A percentile compares a stretch with the other conserved stretches of the same genome.
Evolutionary conservation across 2,113 vertebrate species (phyloP).

Genomic region (Paratilapia polleni): DNA sequence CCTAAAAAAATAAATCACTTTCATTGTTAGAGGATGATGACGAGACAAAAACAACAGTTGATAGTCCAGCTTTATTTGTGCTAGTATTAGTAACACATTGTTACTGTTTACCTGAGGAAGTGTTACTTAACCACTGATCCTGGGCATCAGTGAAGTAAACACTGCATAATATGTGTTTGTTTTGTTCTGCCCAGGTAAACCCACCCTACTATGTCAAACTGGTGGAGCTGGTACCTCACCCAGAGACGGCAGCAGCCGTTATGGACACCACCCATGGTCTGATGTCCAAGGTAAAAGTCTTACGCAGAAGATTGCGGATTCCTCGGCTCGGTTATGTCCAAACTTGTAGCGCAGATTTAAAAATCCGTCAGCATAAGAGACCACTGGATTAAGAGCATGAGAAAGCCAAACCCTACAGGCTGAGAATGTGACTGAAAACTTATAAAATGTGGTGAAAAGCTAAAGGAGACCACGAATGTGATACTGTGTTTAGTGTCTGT

Average conservation of each 20-base stretch:
- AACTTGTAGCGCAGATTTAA: neutral
- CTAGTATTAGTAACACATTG: no score
- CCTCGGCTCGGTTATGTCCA: neutral
- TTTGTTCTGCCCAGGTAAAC: slow-evolving; percentile 86
- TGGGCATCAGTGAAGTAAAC: neutral
- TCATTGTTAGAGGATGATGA: neutral
- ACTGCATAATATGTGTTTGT: neutral
- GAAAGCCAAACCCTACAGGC: neutral
- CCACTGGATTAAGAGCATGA: neutral
- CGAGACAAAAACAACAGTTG: neutral
- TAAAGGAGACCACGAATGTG: neutral
- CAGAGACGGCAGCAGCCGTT: slow-evolving; percentile 83
- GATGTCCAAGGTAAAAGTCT: slow-evolving; percentile 84
- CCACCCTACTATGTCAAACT: slow-evolving; percentile 92
- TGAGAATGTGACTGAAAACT: neutral
- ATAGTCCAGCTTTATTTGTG: neutral
- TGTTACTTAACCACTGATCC: neutral
- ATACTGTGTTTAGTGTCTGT: neutral
- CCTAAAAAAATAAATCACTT: neutral
- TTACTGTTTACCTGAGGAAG: neutral
- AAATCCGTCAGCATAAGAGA: neutral
- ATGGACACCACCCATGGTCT: slow-evolving; percentile 84
- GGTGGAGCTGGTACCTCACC: slow-evolving; percentile 97
- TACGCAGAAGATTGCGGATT: neutral
- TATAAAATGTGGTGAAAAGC: neutral